These are phyloP conservation scores for Eretmocerus hayati DNA, from an alignment of 2,888 invertebrate species.

Conservation along the genomic window DNA sequence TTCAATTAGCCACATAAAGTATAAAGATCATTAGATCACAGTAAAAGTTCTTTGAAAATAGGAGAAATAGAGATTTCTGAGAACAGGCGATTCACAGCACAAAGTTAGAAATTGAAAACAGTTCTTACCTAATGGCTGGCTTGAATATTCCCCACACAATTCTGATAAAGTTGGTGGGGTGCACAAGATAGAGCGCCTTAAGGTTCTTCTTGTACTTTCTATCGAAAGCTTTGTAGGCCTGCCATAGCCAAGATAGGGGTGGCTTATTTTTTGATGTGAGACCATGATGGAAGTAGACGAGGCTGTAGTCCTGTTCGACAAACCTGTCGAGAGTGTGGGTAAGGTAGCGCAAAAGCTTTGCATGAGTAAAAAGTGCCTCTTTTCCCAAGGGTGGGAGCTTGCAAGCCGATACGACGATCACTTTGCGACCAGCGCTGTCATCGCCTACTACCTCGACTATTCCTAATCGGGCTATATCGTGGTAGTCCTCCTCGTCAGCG, in stretches of 20 bases:
- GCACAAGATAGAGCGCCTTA: constrained; percentile 95
- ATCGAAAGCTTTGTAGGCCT: constrained; percentile 94
- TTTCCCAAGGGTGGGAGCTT: constrained; percentile 59
- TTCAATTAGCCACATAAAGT: no score
- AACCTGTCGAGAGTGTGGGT: constrained; percentile 92
- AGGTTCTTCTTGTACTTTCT: constrained; percentile 99
- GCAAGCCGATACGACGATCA: constrained; percentile 95
- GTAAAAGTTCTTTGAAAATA: no score
- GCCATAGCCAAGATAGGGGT: constrained; percentile 90
- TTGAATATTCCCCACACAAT: constrained; percentile 92
- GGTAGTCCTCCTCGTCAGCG: constrained; percentile 54
- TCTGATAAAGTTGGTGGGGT: constrained; percentile 95
- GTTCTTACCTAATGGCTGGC: constrained; percentile 75
- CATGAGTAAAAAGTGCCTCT: constrained; percentile 65
- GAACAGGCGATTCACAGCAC: no score
- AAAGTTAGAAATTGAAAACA: not conserved
- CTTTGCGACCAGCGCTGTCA: constrained; percentile 80
- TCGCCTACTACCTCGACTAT: constrained; percentile 81
- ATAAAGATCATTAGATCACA: no score
- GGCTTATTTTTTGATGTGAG: constrained; percentile 94
- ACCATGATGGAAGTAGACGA: constrained; percentile 97
- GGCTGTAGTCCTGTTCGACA: constrained; percentile 96
- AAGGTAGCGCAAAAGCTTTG: constrained; percentile 72
- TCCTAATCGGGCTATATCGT: constrained; percentile 66
- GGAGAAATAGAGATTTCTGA: no score